These are phyloP conservation scores for Nannoperca australis DNA, from an alignment of 2,797 vertebrate species.

Conservation along the genomic window DNA sequence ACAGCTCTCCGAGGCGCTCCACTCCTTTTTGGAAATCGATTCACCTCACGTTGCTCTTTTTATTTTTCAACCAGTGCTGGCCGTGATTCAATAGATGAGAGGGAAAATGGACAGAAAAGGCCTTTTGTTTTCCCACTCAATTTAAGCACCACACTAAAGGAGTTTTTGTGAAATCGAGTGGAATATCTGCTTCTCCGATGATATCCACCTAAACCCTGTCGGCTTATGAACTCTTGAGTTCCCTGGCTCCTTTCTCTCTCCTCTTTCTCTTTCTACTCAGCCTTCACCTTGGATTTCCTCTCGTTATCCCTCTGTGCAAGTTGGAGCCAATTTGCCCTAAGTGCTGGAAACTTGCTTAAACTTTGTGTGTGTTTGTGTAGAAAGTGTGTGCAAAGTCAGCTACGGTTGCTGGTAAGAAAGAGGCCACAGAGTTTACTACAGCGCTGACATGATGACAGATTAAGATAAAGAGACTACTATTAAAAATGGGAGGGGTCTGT, in stretches of 20 bases:
- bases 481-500: constrained; percentile 74
- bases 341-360: constrained; percentile 70
- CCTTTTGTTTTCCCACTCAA: constrained; percentile 58
- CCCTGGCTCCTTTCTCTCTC: constrained; percentile 42
- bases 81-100: constrained; percentile 40
- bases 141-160: constrained; percentile 52
- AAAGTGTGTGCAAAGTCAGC: constrained; percentile 46
- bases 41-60: constrained; percentile 54
- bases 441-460: constrained; percentile 82
- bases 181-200: constrained; percentile 67
- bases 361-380: constrained; percentile 40
- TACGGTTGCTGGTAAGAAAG: constrained; percentile 55
- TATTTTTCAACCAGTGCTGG: constrained; percentile 46
- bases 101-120: constrained; percentile 38
- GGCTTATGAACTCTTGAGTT: constrained; percentile 61
- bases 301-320: constrained; percentile 63
- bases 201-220: constrained; percentile 66
- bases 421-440: constrained; percentile 66
- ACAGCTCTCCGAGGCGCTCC: constrained; percentile 53
- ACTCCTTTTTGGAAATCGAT: constrained; percentile 61
- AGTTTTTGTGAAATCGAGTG: constrained; percentile 68
- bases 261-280: constrained; percentile 36
- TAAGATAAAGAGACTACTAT: constrained; percentile 83
- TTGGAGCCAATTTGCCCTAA: constrained; percentile 66
- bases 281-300: constrained; percentile 75